Evolutionary conservation across 2,797 vertebrate species (phyloP).

Genomic region (Sandelia bainsii): DNA sequence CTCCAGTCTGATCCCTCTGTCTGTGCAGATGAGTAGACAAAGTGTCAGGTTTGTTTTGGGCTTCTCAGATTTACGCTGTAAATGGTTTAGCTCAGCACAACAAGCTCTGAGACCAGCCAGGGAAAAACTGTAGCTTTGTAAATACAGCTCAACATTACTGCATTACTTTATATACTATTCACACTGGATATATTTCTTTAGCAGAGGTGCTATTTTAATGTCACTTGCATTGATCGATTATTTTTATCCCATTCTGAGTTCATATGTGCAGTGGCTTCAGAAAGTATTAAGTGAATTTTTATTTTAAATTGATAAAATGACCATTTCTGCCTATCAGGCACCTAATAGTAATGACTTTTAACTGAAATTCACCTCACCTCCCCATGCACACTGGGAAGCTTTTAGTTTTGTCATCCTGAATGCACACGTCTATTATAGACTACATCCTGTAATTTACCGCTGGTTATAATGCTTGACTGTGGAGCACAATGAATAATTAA

Average conservation of each 20-base stretch:
- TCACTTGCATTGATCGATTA: no score
- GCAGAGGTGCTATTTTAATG: no score
- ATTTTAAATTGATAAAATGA: no score
- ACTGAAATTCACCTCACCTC: no score
- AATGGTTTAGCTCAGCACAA: slow-evolving; percentile 21
- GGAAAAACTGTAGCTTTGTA: background rate
- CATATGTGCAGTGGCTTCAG: no score
- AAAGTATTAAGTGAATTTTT: no score
- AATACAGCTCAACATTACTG: background rate
- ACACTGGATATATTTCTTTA: no score
- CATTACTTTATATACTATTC: no score
- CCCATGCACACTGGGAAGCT: no score
- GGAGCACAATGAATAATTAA: background rate
- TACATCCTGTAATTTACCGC: background rate
- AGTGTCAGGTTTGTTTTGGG: slow-evolving; percentile 51
- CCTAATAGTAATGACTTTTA: no score
- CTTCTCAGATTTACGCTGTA: slow-evolving; percentile 40
- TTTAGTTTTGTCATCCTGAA: background rate
- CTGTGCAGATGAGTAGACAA: slow-evolving; percentile 2
- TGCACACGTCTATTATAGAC: background rate
- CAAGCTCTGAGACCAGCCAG: slow-evolving; percentile 1
- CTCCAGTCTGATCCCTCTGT: background rate
- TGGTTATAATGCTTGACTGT: background rate
- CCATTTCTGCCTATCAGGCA: no score
- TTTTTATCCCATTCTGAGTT: no score